Evolutionary conservation across 1,140 invertebrate genomes (phyloP).

Genomic region (Nephotettix cincticeps): DNA sequence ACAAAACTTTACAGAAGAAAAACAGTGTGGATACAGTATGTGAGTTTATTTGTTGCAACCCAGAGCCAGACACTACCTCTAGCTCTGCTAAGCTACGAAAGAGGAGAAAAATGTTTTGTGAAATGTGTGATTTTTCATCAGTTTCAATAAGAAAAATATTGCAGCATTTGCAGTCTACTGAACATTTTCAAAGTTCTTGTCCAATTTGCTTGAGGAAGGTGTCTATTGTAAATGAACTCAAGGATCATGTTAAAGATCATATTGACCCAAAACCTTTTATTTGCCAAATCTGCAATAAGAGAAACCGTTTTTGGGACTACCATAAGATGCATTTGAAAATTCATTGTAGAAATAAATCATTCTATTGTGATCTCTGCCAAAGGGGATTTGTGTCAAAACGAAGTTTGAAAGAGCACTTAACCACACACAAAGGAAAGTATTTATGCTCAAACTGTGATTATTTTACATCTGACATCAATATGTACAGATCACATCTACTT

Average conservation of each 20-base stretch:
- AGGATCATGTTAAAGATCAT: not conserved
- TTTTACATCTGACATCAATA: not conserved
- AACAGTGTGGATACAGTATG: not conserved
- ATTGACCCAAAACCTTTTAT: not conserved
- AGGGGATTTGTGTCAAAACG: not conserved
- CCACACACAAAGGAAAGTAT: not conserved
- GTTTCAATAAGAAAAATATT: not conserved
- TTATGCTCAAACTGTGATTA: not conserved
- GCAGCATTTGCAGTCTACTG: not conserved
- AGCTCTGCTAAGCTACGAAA: not conserved
- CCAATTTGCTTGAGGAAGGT: not conserved
- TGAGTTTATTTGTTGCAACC: slow-evolving; percentile 8
- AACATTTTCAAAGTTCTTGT: not conserved
- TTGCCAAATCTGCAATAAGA: slow-evolving; percentile 11
- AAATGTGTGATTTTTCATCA: not conserved
- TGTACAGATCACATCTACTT: not conserved
- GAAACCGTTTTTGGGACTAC: not conserved
- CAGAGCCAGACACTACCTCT: not conserved
- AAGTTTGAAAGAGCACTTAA: not conserved
- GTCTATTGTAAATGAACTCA: not conserved
- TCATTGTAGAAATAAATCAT: not conserved
- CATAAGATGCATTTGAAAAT: slow-evolving; percentile 1
- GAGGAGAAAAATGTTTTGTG: not conserved
- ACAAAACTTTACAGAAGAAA: no score
- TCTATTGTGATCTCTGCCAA: not conserved